phyloP scores from a whole-genome alignment of 30 jellyfish, hydroid and myxozoan species.

The Morbakka virulenta region DNA sequence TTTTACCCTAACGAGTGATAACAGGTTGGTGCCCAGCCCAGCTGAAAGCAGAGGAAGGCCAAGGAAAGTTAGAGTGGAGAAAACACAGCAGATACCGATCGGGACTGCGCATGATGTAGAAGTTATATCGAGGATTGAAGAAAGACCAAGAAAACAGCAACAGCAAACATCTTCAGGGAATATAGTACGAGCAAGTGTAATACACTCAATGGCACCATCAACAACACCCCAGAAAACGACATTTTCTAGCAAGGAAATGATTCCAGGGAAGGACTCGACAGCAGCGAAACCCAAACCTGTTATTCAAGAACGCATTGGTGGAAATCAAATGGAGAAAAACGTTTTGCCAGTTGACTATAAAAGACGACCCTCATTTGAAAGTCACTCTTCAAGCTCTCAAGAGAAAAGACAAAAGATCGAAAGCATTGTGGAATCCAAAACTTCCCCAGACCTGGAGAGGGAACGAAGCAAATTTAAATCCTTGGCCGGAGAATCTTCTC shows the following conservation, averaged over 20 bases:
- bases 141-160: conserved; percentile 52
- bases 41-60: conserved; percentile 97
- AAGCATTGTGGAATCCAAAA: neutral
- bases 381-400: neutral
- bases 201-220: conserved; percentile 74
- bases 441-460: neutral
- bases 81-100: conserved; percentile 81
- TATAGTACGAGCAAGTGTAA: conserved; percentile 87
- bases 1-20: conserved; percentile 82
- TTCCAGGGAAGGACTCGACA: neutral
- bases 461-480: neutral
- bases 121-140: conserved; percentile 63
- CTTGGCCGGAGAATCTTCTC: neutral
- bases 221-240: conserved; percentile 2
- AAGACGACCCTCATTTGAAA: neutral
- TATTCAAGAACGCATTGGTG: neutral
- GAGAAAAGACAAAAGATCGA: neutral
- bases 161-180: conserved; percentile 21
- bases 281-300: neutral
- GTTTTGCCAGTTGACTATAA: neutral
- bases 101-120: conserved; percentile 87
- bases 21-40: conserved; percentile 77
- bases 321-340: neutral
- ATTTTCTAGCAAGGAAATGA: neutral
- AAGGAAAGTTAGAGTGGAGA: conserved; percentile 83